These are phyloP conservation scores for Epinotia brunnichana DNA, from an alignment of 2,888 invertebrate genomes.

Conservation along the genomic window DNA sequence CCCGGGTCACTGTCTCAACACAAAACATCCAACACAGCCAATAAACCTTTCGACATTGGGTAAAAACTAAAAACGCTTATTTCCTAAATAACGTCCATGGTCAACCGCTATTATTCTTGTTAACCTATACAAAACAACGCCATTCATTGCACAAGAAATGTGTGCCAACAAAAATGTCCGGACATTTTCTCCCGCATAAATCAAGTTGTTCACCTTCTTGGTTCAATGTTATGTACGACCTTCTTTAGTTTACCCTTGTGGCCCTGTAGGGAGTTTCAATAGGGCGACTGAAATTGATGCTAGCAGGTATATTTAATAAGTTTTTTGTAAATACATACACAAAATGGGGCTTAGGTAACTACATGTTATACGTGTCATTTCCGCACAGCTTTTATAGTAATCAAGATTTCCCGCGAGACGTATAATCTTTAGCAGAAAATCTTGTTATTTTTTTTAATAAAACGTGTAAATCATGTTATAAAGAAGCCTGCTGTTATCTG, in stretches of 20 bases:
- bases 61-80: constrained; percentile 2
- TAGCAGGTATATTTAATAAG: not conserved
- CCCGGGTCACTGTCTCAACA: no score
- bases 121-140: constrained; percentile 1
- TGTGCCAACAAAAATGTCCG: constrained; percentile 47
- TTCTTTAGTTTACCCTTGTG: constrained; percentile 41
- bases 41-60: not conserved
- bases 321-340: no score
- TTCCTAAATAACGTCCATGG: not conserved
- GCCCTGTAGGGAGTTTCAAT: constrained; percentile 11
- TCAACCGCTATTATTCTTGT: not conserved
- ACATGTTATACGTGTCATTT: no score
- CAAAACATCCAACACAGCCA: no score
- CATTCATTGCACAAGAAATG: constrained; percentile 24
- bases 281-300: not conserved
- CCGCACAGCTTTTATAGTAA: no score
- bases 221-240: constrained; percentile 37
- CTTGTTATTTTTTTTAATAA: no score
- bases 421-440: no score
- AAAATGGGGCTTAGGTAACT: no score
- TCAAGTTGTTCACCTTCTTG: constrained; percentile 50
- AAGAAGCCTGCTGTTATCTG: no score
- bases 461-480: no score
- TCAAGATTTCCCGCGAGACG: no score
- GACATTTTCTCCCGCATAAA: constrained; percentile 47